Conservation (phyloP, 1,140 invertebrate species). For the Drosophila teissieri region DNA sequence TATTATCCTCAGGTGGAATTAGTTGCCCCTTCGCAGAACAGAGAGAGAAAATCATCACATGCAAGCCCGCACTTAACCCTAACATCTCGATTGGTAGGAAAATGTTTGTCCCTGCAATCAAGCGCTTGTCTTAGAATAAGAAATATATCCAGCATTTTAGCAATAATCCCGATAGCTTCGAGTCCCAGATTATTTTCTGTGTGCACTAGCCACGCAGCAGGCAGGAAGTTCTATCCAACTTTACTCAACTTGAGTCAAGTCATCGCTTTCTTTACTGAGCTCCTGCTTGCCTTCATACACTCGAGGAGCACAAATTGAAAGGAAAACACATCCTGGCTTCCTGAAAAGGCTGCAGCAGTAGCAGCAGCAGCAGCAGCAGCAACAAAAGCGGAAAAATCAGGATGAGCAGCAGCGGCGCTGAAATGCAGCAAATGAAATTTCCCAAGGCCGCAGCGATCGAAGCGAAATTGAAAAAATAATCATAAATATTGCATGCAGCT, state of each 20-base stretch:
- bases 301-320: conserved; percentile 48
- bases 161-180: not conserved
- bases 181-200: conserved; percentile 1
- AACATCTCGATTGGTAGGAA: no score
- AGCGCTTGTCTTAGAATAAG: not conserved
- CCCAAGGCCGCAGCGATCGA: conserved; percentile 33
- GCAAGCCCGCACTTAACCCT: no score
- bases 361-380: not conserved
- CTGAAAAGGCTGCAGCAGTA: not conserved
- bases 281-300: conserved; percentile 4
- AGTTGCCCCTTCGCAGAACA: conserved; percentile 13
- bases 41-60: conserved; percentile 5
- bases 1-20: conserved; percentile 49
- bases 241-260: conserved; percentile 7
- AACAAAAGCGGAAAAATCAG: conserved; percentile 54
- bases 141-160: not conserved
- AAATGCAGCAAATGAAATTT: conserved; percentile 61
- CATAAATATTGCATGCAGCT: conserved; percentile 73
- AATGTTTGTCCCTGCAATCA: no score
- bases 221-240: conserved; percentile 26
- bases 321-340: conserved; percentile 49
- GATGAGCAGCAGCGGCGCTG: conserved; percentile 56
- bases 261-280: conserved; percentile 3
- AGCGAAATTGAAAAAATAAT: conserved; percentile 62
- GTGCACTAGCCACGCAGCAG: conserved; percentile 20